Conservation (phyloP, 35 echinoderm and acorn worm genomes). For the Acanthaster planci region DNA sequence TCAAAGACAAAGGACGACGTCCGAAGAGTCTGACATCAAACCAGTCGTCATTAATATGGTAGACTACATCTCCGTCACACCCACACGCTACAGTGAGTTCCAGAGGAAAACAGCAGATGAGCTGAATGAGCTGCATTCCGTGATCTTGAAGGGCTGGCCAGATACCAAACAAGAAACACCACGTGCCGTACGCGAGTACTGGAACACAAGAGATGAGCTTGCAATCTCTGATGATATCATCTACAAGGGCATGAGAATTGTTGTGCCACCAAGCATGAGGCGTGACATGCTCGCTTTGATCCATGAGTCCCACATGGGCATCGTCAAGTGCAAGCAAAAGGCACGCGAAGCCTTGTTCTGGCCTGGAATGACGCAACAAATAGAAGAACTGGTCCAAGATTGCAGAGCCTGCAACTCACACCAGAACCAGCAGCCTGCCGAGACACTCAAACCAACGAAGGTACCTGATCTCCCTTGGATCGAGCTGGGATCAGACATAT, state of each 20-base stretch:
- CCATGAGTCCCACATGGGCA: constrained; percentile 51
- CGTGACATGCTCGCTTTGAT: constrained; percentile 41
- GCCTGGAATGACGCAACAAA: constrained; percentile 65
- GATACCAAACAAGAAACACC: constrained; percentile 51
- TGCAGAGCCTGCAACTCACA: constrained; percentile 41
- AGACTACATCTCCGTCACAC: constrained; percentile 44
- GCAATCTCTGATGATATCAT: no score
- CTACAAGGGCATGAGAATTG: no score
- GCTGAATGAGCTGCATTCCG: constrained; percentile 43
- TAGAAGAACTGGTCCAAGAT: constrained; percentile 37
- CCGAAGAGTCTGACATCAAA: constrained; percentile 38
- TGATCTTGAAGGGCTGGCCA: constrained; percentile 68
- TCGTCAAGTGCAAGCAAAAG: constrained; percentile 63
- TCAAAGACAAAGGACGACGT: no score
- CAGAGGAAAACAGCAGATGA: constrained; percentile 43
- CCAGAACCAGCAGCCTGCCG: constrained; percentile 32
- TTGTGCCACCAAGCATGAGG: constrained; percentile 52
- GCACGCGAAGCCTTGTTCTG: constrained; percentile 64
- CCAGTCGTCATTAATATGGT: constrained; percentile 47
- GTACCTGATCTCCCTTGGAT: no score
- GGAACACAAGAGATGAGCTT: no score
- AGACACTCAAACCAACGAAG: constrained; percentile 40
- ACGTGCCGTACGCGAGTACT: no score
- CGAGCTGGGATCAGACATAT: constrained; percentile 54
- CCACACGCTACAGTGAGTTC: constrained; percentile 44